Evolutionary conservation across 2,113 vertebrate species (phyloP).

Genomic region (Daubentonia madagascariensis): DNA sequence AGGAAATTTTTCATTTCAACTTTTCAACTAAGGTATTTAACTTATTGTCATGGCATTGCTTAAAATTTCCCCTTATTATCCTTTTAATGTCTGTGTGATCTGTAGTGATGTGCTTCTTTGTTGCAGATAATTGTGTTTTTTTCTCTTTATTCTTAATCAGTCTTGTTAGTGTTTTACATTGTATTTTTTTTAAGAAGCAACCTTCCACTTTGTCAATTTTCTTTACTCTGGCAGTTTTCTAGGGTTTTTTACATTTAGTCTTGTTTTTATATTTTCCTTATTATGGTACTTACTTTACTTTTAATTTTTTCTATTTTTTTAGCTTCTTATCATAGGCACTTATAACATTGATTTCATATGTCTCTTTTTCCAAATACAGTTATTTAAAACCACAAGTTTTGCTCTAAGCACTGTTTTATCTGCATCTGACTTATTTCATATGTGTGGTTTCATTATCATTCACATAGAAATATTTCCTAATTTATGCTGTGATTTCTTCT

Average conservation of each 20-base stretch:
- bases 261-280: background rate
- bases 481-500: no score
- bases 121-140: background rate
- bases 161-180: background rate
- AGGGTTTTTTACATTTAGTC: background rate
- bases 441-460: no score
- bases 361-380: background rate
- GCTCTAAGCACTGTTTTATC: no score
- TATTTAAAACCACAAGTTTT: background rate
- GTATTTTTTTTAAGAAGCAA: background rate
- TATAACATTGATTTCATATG: no score
- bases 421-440: no score
- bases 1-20: no score
- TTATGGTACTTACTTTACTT: no score
- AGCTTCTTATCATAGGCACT: no score
- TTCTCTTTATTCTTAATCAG: background rate
- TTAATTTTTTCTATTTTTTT: no score
- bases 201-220: background rate
- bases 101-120: background rate
- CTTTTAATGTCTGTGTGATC: background rate
- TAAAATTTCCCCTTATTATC: background rate
- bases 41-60: background rate
- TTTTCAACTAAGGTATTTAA: no score
- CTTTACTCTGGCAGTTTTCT: background rate
- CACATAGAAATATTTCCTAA: background rate